These are phyloP conservation scores for Elaeidobius kamerunicus DNA, from an alignment of 2,888 invertebrate species.

Conservation along the genomic window DNA sequence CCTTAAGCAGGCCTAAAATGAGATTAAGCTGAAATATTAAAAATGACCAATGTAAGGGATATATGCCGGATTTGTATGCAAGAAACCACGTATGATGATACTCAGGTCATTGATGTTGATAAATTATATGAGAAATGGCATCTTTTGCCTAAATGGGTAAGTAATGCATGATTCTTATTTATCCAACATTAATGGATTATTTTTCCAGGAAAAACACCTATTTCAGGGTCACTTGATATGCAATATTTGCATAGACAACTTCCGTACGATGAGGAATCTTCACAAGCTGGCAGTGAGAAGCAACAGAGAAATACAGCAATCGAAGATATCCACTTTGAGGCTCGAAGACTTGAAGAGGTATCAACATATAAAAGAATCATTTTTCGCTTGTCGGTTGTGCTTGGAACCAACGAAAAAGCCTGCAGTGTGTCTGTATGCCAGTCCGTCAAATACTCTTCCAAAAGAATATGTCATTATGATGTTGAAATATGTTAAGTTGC, in stretches of 20 bases:
- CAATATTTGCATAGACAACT: constrained; percentile 9
- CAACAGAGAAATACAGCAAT: not conserved
- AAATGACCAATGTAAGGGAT: not conserved
- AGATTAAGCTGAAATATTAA: no score
- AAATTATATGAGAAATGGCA: constrained; percentile 3
- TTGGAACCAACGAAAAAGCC: constrained; percentile 11
- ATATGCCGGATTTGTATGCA: constrained; percentile 13
- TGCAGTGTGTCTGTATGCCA: constrained; percentile 15
- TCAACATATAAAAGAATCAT: constrained; percentile 2
- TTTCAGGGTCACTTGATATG: constrained; percentile 10
- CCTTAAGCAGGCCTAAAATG: not conserved
- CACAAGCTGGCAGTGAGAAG: not conserved
- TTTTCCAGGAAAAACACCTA: constrained; percentile 8
- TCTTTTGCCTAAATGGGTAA: constrained; percentile 6
- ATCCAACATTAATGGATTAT: not conserved
- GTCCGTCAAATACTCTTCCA: constrained; percentile 12
- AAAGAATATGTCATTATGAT: constrained; percentile 8
- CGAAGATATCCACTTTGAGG: not conserved
- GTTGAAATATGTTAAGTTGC: constrained; percentile 3
- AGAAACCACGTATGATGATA: constrained; percentile 3
- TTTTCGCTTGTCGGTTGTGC: constrained; percentile 18
- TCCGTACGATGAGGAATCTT: constrained; percentile 1
- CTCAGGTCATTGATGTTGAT: constrained; percentile 5
- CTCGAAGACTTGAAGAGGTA: not conserved
- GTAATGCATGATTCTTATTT: not conserved